These are phyloP conservation scores for Emydura subglobosa DNA, from an alignment of 2,113 vertebrate species.

Conservation along the genomic window DNA sequence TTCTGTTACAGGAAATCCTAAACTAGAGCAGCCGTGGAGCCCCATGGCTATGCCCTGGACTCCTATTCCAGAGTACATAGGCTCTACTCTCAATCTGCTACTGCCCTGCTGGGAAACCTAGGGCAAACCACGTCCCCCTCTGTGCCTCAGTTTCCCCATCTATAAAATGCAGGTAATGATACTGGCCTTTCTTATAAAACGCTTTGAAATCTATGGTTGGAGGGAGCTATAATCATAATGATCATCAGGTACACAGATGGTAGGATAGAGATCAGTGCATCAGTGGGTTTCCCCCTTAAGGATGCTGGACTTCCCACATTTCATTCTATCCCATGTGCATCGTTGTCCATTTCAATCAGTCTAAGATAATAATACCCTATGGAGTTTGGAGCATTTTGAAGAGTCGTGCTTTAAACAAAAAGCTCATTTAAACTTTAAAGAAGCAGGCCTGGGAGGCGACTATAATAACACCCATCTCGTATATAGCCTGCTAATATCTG, in stretches of 20 bases:
- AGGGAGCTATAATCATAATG: not conserved
- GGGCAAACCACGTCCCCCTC: not conserved
- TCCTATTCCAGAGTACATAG: not conserved
- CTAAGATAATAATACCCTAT: not conserved
- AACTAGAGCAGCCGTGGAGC: not conserved
- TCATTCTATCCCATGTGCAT: not conserved
- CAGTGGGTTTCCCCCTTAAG: not conserved
- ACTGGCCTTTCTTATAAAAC: not conserved
- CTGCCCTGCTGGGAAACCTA: not conserved
- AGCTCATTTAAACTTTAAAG: not conserved
- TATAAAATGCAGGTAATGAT: not conserved
- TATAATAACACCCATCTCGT: not conserved
- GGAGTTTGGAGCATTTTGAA: not conserved
- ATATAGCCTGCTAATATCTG: not conserved
- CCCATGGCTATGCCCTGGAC: not conserved
- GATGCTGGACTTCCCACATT: not conserved
- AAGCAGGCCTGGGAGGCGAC: not conserved
- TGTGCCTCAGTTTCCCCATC: not conserved
- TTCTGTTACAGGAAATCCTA: not conserved
- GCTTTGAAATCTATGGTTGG: not conserved
- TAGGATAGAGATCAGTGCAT: not conserved
- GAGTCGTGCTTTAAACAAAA: not conserved
- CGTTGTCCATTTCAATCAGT: not conserved
- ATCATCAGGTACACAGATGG: not conserved
- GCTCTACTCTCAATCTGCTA: not conserved